Conservation (phyloP, 2,113 vertebrate species). For the Caloenas nicobarica region DNA sequence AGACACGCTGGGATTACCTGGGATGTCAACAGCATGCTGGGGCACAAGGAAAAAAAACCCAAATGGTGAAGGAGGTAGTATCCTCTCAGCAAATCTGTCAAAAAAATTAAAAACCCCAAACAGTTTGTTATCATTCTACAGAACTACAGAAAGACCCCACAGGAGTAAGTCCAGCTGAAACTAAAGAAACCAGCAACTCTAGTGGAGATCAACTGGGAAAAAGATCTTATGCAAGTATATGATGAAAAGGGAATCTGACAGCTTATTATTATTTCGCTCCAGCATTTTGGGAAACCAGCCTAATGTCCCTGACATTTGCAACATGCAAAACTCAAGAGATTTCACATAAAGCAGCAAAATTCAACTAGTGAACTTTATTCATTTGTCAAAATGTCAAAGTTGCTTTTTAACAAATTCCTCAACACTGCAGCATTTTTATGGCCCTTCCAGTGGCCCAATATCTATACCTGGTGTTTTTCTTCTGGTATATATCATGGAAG, state of each 20-base stretch:
- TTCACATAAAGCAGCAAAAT: conserved; percentile 11
- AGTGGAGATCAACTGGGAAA: neutral
- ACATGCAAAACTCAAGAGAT: neutral
- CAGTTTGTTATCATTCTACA: neutral
- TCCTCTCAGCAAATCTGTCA: neutral
- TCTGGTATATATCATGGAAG: neutral
- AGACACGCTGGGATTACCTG: neutral
- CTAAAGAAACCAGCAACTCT: neutral
- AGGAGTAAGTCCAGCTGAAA: neutral
- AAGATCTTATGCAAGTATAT: neutral
- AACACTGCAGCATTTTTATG: neutral
- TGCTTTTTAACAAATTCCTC: conserved; percentile 4
- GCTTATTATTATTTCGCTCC: conserved; percentile 26
- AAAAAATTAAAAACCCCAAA: neutral
- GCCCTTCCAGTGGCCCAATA: neutral
- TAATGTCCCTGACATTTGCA: conserved; percentile 20
- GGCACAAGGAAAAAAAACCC: neutral
- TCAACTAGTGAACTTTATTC: neutral
- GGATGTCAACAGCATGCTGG: rapidly evolving
- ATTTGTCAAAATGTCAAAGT: conserved; percentile 27
- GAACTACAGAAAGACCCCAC: neutral
- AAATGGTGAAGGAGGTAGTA: neutral
- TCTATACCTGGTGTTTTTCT: neutral
- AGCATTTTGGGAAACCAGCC: neutral
- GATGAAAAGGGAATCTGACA: neutral